Evolutionary conservation across 1,140 invertebrate species (phyloP).

Genomic region (Drosophila kikkawai): DNA sequence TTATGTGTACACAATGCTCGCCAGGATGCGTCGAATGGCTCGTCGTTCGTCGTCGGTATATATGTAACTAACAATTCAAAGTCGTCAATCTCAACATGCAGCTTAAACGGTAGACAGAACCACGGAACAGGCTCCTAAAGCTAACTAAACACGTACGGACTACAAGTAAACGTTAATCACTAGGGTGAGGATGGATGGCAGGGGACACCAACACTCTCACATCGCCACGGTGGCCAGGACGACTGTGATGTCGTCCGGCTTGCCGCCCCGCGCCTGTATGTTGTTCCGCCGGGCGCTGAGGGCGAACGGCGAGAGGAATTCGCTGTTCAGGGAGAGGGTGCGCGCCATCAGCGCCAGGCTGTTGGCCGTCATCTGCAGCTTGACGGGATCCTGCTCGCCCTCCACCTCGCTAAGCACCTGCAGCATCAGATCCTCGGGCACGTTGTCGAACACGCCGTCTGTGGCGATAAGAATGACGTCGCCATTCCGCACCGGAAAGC

Average conservation of each 20-base stretch:
- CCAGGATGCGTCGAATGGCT: constrained; percentile 70
- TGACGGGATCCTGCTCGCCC: constrained; percentile 89
- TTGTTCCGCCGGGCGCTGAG: constrained; percentile 96
- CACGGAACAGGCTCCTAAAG: constrained; percentile 71
- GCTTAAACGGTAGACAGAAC: constrained; percentile 77
- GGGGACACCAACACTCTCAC: constrained; percentile 85
- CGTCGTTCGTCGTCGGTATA: constrained; percentile 41
- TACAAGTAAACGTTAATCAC: constrained; percentile 76
- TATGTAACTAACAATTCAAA: constrained; percentile 68
- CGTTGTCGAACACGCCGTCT: constrained; percentile 99
- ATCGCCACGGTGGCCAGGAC: constrained; percentile 95
- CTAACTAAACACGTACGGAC: constrained; percentile 72
- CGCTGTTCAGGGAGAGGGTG: constrained; percentile 95
- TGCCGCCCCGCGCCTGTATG: constrained; percentile 96
- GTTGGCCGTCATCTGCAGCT: constrained; percentile 96
- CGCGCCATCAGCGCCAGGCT: constrained; percentile 97
- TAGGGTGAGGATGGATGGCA: constrained; percentile 38
- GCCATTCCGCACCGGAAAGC: constrained; percentile 96
- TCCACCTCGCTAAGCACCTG: constrained; percentile 86
- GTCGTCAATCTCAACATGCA: constrained; percentile 71
- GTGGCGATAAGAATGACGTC: constrained; percentile 98
- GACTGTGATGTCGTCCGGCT: constrained; percentile 99
- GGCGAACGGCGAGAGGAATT: constrained; percentile 98
- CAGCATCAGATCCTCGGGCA: constrained; percentile 94
- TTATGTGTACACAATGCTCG: constrained; percentile 66